phyloP scores from a whole-genome alignment of 2,113 vertebrate species.

The Arizona elegans region DNA sequence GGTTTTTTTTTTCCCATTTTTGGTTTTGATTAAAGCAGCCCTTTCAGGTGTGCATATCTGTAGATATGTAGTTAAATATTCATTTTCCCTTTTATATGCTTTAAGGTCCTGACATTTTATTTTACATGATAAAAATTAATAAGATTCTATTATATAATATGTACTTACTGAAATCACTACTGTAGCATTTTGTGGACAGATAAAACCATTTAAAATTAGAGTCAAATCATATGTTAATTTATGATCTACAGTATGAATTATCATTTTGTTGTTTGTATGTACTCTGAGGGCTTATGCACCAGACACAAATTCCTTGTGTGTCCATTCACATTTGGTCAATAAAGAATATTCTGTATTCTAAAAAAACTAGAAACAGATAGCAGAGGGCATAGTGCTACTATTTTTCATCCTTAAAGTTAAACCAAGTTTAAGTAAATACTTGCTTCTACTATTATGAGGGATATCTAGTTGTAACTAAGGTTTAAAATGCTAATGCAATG shows the following conservation, averaged over 20 bases:
- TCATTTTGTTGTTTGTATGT: not conserved
- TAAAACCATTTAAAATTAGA: not conserved
- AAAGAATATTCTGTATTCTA: not conserved
- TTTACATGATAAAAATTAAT: not conserved
- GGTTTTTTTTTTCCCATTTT: not conserved
- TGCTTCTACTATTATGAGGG: not conserved
- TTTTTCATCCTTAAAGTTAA: not conserved
- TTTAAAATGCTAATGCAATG: not conserved
- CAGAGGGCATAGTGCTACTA: not conserved
- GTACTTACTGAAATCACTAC: not conserved
- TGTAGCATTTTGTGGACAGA: not conserved
- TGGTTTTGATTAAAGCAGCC: not conserved
- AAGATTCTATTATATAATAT: not conserved
- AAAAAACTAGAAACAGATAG: not conserved
- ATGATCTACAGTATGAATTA: not conserved
- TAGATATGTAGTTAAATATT: not conserved
- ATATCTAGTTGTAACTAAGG: not conserved
- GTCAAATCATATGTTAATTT: not conserved
- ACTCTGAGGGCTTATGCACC: not conserved
- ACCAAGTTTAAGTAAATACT: not conserved
- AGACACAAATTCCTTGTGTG: not conserved
- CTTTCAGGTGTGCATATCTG: not conserved
- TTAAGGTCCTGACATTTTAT: not conserved
- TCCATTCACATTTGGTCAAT: not conserved
- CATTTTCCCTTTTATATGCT: not conserved